Conservation (phyloP, 2,113 vertebrate genomes). For the Empidonax alnorum region DNA sequence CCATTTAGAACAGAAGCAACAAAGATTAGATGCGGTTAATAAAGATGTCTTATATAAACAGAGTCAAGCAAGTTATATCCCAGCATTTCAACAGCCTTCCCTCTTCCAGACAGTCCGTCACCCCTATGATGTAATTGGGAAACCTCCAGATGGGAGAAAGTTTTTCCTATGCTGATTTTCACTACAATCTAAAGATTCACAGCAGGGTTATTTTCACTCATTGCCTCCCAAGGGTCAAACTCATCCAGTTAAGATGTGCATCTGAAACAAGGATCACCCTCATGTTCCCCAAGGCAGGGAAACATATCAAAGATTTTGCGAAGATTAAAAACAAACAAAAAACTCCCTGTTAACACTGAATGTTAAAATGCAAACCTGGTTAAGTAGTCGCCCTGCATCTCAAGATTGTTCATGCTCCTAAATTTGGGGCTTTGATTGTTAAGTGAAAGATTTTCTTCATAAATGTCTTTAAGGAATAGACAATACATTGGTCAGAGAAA, state of each 20-base stretch:
- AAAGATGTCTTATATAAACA: background rate
- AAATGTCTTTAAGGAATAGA: background rate
- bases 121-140: slow-evolving; percentile 5
- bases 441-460: background rate
- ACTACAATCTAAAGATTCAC: background rate
- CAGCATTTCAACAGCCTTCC: slow-evolving; percentile 15
- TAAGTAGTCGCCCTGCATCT: background rate
- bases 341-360: background rate
- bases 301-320: background rate
- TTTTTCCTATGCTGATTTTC: slow-evolving; percentile 10
- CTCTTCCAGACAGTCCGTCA: slow-evolving; percentile 27
- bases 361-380: background rate
- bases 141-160: slow-evolving; percentile 26
- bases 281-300: background rate
- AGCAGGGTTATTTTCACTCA: background rate
- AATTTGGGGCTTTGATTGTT: background rate
- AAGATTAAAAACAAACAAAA: background rate
- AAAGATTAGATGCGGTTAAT: background rate
- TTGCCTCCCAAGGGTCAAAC: background rate
- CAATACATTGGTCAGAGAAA: background rate
- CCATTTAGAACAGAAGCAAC: background rate
- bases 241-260: background rate
- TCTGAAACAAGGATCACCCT: background rate
- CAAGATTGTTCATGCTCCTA: background rate
- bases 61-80: background rate